A percentile compares a stretch with the other conserved stretches of the same genome.
Conservation (phyloP, 2,888 invertebrate genomes). For the Pseudeuparius sepicola region DNA sequence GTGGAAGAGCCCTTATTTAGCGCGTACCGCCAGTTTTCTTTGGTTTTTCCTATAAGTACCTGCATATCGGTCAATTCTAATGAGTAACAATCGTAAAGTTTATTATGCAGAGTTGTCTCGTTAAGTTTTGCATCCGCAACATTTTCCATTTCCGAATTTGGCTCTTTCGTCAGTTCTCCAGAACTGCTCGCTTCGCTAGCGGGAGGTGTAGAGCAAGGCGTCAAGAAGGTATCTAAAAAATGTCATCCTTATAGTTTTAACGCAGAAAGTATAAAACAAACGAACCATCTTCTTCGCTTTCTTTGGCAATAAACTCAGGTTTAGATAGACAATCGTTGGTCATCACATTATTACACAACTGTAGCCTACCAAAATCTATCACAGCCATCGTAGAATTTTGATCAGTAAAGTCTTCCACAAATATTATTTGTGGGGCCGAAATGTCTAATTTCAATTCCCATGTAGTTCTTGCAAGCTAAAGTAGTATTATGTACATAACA, state of each 20-base stretch:
- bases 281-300: conserved; percentile 43
- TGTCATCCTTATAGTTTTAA: too few species aligned
- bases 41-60: conserved; percentile 77
- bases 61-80: conserved; percentile 77
- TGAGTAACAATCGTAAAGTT: conserved; percentile 67
- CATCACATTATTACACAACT: conserved; percentile 43
- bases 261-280: conserved; percentile 6
- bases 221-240: conserved; percentile 56
- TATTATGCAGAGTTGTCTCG: conserved; percentile 53
- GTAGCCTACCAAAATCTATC: conserved; percentile 83
- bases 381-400: conserved; percentile 70
- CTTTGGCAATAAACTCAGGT: conserved; percentile 34
- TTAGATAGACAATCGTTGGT: conserved; percentile 27
- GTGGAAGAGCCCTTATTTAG: conserved; percentile 72
- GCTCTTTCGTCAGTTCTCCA: conserved; percentile 36
- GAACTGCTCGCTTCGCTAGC: conserved; percentile 59
- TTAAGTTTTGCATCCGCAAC: conserved; percentile 34
- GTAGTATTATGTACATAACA: too few species aligned
- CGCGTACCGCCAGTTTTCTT: conserved; percentile 85
- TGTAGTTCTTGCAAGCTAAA: conserved; percentile 56
- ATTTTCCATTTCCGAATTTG: conserved; percentile 31
- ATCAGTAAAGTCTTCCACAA: conserved; percentile 72
- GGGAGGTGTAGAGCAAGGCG: conserved; percentile 81
- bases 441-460: conserved; percentile 90
- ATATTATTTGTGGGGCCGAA: conserved; percentile 85